phyloP scores from a whole-genome alignment of 2,888 invertebrate species.

The Sarcophaga carnaria region DNA sequence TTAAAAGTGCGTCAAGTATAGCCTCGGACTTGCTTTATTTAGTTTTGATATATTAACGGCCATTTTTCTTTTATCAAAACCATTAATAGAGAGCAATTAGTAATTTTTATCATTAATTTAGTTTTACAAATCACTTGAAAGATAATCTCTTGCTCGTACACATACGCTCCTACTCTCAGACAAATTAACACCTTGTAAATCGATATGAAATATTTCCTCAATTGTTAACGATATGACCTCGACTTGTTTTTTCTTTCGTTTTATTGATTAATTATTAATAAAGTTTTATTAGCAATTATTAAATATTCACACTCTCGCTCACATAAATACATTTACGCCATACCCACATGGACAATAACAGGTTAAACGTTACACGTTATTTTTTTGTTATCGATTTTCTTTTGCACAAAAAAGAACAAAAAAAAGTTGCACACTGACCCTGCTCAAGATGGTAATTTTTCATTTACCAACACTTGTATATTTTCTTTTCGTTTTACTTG shows the following conservation, averaged over 20 bases:
- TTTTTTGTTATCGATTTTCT: neutral
- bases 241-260: neutral
- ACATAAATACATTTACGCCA: neutral
- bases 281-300: neutral
- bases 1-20: too few relatives aligned
- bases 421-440: constrained; percentile 66
- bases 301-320: neutral
- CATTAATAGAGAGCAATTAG: neutral
- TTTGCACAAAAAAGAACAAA: neutral
- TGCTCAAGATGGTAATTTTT: constrained; percentile 14
- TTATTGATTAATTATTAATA: neutral
- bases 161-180: neutral
- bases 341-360: too few relatives aligned
- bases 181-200: neutral
- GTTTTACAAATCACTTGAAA: neutral
- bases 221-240: neutral
- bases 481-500: neutral
- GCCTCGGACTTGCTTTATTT: too few relatives aligned
- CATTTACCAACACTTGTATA: neutral
- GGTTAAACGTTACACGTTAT: too few relatives aligned
- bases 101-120: neutral
- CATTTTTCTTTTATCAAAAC: neutral
- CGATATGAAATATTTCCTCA: neutral
- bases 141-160: neutral
- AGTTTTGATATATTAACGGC: neutral